Conservation (phyloP, 2,113 vertebrate genomes). For the Cricetomys ansorgei region DNA sequence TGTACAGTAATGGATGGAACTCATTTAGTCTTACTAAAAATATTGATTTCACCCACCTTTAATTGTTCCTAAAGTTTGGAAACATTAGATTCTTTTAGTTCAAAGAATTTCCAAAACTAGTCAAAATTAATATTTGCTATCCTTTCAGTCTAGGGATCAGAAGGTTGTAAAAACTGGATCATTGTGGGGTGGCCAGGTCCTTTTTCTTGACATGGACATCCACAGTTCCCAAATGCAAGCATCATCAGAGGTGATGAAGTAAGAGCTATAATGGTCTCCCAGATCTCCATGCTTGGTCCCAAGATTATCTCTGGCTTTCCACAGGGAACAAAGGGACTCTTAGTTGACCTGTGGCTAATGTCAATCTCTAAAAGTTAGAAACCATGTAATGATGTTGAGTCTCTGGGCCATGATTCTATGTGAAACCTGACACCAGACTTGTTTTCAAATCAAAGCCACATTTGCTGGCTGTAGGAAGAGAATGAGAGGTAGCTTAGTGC, state of each 20-base stretch:
- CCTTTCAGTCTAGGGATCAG: neutral
- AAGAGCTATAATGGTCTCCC: neutral
- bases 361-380: neutral
- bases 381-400: neutral
- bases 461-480: neutral
- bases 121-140: neutral
- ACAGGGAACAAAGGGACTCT: neutral
- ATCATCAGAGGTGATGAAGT: neutral
- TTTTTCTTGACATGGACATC: neutral
- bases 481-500: neutral
- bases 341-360: neutral
- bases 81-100: conserved; percentile 18
- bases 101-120: neutral
- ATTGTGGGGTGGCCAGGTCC: neutral
- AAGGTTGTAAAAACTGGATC: neutral
- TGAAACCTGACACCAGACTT: neutral
- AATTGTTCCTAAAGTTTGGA: neutral
- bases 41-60: neutral
- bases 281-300: neutral
- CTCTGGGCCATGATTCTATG: neutral
- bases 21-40: neutral
- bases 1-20: neutral
- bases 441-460: neutral
- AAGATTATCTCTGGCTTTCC: neutral
- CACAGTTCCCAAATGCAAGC: neutral